phyloP scores from a whole-genome alignment of 1,140 invertebrate species.

The Asobara japonica region DNA sequence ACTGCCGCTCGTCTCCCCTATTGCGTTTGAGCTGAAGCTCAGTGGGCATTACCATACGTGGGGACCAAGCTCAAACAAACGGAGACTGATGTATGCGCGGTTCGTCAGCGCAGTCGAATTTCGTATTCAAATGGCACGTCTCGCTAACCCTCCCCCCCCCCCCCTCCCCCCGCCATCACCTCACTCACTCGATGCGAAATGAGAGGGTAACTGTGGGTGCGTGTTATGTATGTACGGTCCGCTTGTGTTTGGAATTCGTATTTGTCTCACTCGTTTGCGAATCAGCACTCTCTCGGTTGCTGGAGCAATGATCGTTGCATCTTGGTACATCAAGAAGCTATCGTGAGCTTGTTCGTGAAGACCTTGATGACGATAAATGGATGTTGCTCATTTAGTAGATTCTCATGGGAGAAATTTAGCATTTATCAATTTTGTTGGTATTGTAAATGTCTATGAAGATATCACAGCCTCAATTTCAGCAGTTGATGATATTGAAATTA shows the following conservation, averaged over 20 bases:
- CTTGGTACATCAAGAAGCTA: background rate
- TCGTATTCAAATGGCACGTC: constrained; percentile 63
- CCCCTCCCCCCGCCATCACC: background rate
- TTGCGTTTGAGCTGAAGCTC: constrained; percentile 30
- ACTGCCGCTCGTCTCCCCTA: constrained; percentile 1
- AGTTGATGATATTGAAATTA: no score
- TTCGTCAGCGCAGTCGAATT: constrained; percentile 63
- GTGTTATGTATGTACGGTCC: background rate
- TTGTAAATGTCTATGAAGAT: no score
- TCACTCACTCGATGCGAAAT: background rate
- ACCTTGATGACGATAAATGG: background rate
- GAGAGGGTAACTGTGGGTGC: background rate
- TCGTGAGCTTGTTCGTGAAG: background rate
- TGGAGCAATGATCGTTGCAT: background rate
- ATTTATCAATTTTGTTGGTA: background rate
- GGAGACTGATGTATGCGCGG: constrained; percentile 62
- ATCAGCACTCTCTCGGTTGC: background rate
- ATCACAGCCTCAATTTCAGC: no score
- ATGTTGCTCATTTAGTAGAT: background rate
- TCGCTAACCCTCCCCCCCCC: constrained; percentile 21
- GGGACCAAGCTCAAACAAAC: constrained; percentile 62
- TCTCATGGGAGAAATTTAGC: background rate
- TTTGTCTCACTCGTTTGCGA: background rate
- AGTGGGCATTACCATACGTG: constrained; percentile 60
- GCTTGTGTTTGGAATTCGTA: background rate